Percentiles rank a stretch among this genome's conserved stretches.
Conservation (phyloP, 2,888 invertebrate genomes). For the Anagyrus pseudococci region DNA sequence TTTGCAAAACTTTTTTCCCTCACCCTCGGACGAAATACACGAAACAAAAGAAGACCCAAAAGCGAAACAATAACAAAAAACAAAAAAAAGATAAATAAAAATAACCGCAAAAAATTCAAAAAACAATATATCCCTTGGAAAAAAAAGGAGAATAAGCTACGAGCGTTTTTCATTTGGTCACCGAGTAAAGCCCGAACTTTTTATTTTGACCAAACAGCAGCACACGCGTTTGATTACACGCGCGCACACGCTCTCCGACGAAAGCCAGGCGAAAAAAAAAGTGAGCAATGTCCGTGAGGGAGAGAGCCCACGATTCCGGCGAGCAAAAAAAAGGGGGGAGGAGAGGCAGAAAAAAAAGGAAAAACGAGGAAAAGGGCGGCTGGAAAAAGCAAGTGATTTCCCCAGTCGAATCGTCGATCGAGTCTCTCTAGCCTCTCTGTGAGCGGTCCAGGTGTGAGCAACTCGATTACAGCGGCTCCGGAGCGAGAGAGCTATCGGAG, state of each 20-base stretch:
- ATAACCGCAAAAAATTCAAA: no score
- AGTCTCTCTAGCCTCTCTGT: no score
- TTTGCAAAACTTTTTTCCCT: neutral
- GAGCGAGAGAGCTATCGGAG: neutral
- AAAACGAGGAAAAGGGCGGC: neutral
- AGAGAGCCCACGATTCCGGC: constrained; percentile 5
- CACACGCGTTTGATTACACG: neutral
- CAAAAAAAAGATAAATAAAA: no score
- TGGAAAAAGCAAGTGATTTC: constrained; percentile 13
- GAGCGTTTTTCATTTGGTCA: neutral
- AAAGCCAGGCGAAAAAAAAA: no score
- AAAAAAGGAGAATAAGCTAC: no score
- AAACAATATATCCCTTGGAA: no score
- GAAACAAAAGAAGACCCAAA: neutral
- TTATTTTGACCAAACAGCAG: neutral
- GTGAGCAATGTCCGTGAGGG: no score
- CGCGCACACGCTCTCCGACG: neutral
- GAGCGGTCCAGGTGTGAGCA: constrained; percentile 4
- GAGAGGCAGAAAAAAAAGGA: constrained; percentile 4
- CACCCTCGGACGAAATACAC: no score
- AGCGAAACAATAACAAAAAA: neutral
- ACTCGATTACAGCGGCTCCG: constrained; percentile 1
- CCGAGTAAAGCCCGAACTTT: neutral
- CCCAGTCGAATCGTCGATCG: constrained; percentile 16
- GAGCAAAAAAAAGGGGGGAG: constrained; percentile 1